Percentiles rank a stretch among this genome's conserved stretches.
These are phyloP conservation scores for Bellardia bayeri DNA, from an alignment of 2,888 invertebrate species.

Conservation along the genomic window DNA sequence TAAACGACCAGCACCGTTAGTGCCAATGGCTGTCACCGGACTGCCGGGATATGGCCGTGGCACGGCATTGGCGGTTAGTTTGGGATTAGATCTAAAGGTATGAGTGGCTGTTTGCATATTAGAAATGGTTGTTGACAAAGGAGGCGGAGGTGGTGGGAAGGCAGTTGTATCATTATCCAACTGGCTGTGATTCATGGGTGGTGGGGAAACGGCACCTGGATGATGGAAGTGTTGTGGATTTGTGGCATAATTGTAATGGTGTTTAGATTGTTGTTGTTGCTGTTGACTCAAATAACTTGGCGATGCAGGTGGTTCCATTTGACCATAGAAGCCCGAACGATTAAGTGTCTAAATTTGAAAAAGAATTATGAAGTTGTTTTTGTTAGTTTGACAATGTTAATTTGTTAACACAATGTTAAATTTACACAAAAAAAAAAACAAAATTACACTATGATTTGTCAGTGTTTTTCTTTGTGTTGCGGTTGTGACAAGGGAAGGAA, in stretches of 20 bases:
- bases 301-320: constrained; percentile 80
- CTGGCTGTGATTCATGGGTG: constrained; percentile 78
- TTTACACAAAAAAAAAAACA: constrained; percentile 1
- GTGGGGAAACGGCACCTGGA: constrained; percentile 83
- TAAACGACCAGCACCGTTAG: constrained; percentile 76
- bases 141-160: constrained; percentile 83
- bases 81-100: constrained; percentile 83
- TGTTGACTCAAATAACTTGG: constrained; percentile 80
- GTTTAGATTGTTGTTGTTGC: constrained; percentile 77
- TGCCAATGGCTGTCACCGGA: constrained; percentile 75
- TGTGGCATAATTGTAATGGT: constrained; percentile 80
- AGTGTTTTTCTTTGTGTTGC: not conserved
- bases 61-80: constrained; percentile 84
- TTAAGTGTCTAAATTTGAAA: constrained; percentile 80
- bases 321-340: constrained; percentile 79
- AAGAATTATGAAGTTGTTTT: constrained; percentile 49
- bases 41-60: constrained; percentile 84
- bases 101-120: constrained; percentile 82
- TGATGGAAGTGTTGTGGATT: constrained; percentile 83
- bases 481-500: not conserved
- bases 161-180: constrained; percentile 77
- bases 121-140: constrained; percentile 82
- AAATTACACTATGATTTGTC: constrained; percentile 19
- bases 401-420: constrained; percentile 57
- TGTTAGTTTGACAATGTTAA: constrained; percentile 69